Evolutionary conservation across 1,140 invertebrate species (phyloP), one percentile per base, ranked within the genome.

Genomic region (Macrotrachela quadricornifera): DNA sequence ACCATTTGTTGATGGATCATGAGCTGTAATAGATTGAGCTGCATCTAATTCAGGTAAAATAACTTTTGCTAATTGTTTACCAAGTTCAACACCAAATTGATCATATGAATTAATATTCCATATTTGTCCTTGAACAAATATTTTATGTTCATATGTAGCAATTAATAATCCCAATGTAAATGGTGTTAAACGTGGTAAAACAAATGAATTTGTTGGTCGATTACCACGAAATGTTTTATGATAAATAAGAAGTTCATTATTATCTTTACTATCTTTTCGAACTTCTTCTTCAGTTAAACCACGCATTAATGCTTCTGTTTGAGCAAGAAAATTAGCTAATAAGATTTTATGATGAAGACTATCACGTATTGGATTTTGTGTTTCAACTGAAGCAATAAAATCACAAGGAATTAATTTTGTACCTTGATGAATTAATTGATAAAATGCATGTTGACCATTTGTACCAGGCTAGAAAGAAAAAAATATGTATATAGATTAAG

Each of bases 101-200:
- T 99, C 94, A 71, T 82, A 99, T 0, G 91, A 96, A 70, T 99
- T 99, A 62, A 99, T 94, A 67, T 94, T 83, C 94, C 94, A 99
- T 61, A 99, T 87, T 14, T 91, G 78, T 53, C 92, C 92, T 73
- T 99, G 92, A 2, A 81, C 79, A 73, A 97, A 97, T 60, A 99
- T 97, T 71, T 99, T 99, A 66, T 94, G 87, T 69, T 97, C 92
- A 68, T 99, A 97, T 66, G 87, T 78, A 17, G 83, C 90, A 67
- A 97, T 94, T n/a, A 99, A 73, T 45, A 80, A 79, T 56, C 94
- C 94, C 15, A 99, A 75, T 9, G 77, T 87, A 72, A 94, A 94
- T 10, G 94, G 92, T 11, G 83, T 86, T 14, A 99, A 61, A 69
- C 84, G 81, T 63, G 82, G 82, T 1, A 96, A 78, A n/a, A 99